phyloP scores from a whole-genome alignment of 1,140 invertebrate genomes.

The Parapsyche elsis region DNA sequence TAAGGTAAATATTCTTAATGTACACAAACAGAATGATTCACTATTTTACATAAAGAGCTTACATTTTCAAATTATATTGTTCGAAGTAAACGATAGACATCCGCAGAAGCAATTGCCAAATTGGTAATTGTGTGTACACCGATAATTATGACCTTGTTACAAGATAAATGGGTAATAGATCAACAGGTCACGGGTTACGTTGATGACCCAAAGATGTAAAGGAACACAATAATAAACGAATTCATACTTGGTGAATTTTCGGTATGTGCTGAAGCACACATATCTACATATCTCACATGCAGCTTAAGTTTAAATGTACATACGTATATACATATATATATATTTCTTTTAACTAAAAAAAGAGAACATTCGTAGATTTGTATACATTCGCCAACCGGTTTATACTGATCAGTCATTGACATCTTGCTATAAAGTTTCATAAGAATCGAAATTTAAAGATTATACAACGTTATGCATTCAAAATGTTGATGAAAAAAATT shows the following conservation, averaged over 20 bases:
- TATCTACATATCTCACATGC: no score
- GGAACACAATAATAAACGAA: not conserved
- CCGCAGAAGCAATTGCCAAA: no score
- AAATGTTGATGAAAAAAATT: no score
- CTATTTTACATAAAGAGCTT: no score
- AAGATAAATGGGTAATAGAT: constrained; percentile 1
- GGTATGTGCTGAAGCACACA: no score
- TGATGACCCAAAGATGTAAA: constrained; percentile 6
- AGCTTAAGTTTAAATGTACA: no score
- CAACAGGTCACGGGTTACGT: constrained; percentile 3
- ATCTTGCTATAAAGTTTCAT: not conserved
- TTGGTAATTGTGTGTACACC: not conserved
- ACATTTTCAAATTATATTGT: no score
- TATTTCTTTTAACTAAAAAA: no score
- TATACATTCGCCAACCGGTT: not conserved
- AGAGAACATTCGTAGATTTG: not conserved
- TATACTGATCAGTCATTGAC: not conserved
- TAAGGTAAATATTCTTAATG: no score
- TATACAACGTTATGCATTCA: not conserved
- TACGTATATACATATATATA: not conserved
- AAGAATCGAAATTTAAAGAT: not conserved
- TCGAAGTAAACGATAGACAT: no score
- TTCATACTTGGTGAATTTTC: no score
- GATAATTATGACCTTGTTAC: constrained; percentile 6
- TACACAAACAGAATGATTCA: no score